Evolutionary conservation across 2,113 vertebrate species (phyloP), one percentile per base, ranked within the genome.

Genomic region (Pontoporia blainvillei): DNA sequence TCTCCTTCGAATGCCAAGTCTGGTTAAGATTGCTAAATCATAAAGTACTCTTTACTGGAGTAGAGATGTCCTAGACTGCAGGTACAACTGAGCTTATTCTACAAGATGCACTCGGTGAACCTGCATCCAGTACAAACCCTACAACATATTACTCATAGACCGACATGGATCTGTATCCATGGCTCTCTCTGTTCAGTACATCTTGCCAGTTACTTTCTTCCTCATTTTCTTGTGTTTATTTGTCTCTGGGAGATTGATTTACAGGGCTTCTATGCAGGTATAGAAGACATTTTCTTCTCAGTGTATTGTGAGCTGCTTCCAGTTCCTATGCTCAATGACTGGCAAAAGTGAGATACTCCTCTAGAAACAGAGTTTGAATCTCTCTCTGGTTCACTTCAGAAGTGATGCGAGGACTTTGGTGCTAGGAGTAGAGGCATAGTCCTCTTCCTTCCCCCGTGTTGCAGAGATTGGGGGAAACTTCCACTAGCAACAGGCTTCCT

Each of bases 1-100:
- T 83, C 91, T 92, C 95, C 85, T 91, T 82, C 96, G 97, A 98
- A 95, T 94, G 92, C 57, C 0, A n/a, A 86, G 94, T 93, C 98
- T 94, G 93, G 97, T 96, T 94, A 97, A 96, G 89, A 97, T 95
- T 95, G 97, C 96, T 90, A 97, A 98, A 95, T 97, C 96, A 23
- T 98, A 97, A 97, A 98, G 96, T 10, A 71, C 95, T 97, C 93
- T 96, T 7, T 61, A 27, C 66, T 97, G 95, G 97, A 94, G 94
- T 69, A 78, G 71, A 96, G 62, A 79, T 94, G 96, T 92, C 96
- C 95, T 97, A 95, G 97, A 84, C 97, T 94, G 91, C 88, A 95
- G 96, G 69, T 96, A 69, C 66, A 97, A 94, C 82, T 91, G 92
- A 95, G 91, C 67, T 97, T 91, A 94, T 97, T 98, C 93, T 97